Evolutionary conservation across 2,797 vertebrate species (phyloP).

Genomic region (Tragopan temminckii): DNA sequence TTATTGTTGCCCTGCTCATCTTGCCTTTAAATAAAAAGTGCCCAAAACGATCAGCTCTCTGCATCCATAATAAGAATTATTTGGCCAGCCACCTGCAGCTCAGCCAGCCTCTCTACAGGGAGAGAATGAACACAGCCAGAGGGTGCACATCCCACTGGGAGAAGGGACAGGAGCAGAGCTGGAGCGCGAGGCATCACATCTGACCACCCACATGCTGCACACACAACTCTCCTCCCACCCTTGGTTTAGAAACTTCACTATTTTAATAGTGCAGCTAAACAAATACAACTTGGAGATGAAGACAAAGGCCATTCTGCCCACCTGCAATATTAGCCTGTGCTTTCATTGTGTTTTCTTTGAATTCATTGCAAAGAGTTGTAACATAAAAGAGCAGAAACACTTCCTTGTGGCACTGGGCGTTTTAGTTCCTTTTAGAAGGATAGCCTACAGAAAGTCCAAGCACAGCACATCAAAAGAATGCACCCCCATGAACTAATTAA

Average conservation of each 20-base stretch:
- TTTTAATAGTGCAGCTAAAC: background rate
- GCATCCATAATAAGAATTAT: background rate
- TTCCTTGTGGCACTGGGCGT: constrained; percentile 52
- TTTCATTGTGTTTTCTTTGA: background rate
- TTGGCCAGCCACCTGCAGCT: background rate
- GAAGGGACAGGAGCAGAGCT: fast-evolving
- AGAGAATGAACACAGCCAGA: fast-evolving
- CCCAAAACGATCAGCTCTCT: background rate
- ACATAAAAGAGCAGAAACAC: constrained; percentile 37
- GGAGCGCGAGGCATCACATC: background rate
- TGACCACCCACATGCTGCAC: fast-evolving
- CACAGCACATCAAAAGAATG: constrained; percentile 71
- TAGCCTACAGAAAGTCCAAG: constrained; percentile 70
- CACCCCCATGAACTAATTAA: constrained; percentile 75
- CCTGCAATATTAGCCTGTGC: background rate
- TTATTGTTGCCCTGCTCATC: constrained; percentile 4
- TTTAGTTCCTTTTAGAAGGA: constrained; percentile 74
- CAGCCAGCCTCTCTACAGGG: background rate
- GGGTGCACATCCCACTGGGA: background rate
- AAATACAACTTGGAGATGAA: background rate
- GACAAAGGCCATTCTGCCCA: background rate
- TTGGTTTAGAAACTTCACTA: background rate
- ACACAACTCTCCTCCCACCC: background rate
- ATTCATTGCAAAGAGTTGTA: background rate
- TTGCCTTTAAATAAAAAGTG: constrained; percentile 1